These are phyloP conservation scores for Ondatra zibethicus DNA, from an alignment of 2,113 vertebrate genomes.

Conservation along the genomic window DNA sequence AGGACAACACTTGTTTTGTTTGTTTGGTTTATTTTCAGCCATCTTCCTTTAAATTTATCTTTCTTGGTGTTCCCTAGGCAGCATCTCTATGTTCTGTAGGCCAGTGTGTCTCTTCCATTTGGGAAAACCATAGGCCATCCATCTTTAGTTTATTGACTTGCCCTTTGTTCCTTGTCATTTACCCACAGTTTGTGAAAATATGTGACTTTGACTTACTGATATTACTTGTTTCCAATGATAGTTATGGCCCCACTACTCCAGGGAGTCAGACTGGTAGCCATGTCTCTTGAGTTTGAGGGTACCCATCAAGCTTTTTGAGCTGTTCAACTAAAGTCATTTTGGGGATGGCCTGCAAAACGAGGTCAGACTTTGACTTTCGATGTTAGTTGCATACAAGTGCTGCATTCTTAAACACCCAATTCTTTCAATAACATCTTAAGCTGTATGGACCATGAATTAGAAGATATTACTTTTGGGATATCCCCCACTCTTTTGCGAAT, in stretches of 20 bases:
- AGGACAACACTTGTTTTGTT: neutral
- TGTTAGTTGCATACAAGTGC: neutral
- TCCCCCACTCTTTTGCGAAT: neutral
- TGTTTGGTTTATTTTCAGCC: neutral
- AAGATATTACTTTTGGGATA: neutral
- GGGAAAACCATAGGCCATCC: neutral
- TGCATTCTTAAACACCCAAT: neutral
- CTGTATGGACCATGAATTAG: neutral
- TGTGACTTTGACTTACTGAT: neutral
- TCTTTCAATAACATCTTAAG: neutral
- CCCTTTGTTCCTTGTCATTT: neutral
- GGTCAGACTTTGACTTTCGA: neutral
- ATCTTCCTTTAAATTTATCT: neutral
- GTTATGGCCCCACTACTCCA: neutral
- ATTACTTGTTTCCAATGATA: slow-evolving; percentile 14
- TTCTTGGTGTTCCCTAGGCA: neutral
- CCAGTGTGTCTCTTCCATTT: neutral
- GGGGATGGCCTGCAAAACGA: neutral
- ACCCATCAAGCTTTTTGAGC: neutral
- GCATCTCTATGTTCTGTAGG: neutral
- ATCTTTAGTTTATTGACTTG: neutral
- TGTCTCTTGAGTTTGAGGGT: neutral
- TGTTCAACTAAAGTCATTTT: neutral
- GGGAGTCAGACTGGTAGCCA: neutral
- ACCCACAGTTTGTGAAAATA: neutral